Conservation (phyloP, 37 sponge, comb jelly and placozoan genomes). For the Diacarnus erythraeanus region DNA sequence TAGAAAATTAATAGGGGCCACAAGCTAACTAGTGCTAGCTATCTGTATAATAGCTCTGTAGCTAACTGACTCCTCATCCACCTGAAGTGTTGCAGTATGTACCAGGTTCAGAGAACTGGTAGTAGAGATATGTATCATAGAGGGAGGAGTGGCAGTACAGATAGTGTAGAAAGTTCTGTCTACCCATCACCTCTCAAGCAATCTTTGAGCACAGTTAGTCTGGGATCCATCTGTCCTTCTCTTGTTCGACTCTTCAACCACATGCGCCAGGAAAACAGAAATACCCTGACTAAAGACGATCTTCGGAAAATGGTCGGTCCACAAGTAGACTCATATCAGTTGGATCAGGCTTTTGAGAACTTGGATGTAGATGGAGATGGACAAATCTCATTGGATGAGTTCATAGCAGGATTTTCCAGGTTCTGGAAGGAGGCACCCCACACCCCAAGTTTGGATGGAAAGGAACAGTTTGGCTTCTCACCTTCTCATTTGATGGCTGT, state of each 20-base stretch:
- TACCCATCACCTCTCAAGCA: background rate
- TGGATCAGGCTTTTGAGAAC: constrained; percentile 60
- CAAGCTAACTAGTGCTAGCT: no score
- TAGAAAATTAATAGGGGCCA: no score
- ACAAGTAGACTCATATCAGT: constrained; percentile 11
- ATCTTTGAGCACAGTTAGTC: constrained; percentile 6
- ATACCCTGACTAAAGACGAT: constrained; percentile 64
- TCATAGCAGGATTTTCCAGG: constrained; percentile 59
- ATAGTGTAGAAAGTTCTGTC: background rate
- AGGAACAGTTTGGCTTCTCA: background rate
- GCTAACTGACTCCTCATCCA: no score
- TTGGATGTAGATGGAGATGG: constrained; percentile 70
- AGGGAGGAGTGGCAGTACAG: background rate
- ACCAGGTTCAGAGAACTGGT: no score
- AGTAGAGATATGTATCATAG: background rate
- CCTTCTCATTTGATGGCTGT: background rate
- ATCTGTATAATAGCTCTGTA: no score
- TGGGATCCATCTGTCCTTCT: constrained; percentile 34
- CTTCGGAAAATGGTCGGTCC: constrained; percentile 29
- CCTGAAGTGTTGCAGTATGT: no score
- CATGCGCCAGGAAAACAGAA: constrained; percentile 45
- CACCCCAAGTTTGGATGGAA: background rate
- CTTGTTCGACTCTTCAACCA: constrained; percentile 52
- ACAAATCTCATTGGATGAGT: constrained; percentile 53
- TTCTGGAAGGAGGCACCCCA: constrained; percentile 47